A percentile compares a stretch with the other conserved stretches of the same genome.
These are phyloP conservation scores for Chitala chitala DNA, from an alignment of 2,113 vertebrate genomes.

Conservation along the genomic window DNA sequence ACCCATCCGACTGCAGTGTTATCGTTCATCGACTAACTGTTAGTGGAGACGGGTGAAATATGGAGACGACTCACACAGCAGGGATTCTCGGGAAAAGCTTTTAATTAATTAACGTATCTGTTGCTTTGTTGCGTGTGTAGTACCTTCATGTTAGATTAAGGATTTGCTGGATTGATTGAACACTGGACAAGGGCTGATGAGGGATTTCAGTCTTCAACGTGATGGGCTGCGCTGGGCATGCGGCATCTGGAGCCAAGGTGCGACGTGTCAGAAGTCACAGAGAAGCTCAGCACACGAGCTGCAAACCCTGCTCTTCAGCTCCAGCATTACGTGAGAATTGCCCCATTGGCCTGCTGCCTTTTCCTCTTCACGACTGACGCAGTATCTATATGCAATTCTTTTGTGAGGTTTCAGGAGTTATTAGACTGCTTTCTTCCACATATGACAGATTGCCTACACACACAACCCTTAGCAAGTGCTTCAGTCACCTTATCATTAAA, in stretches of 20 bases:
- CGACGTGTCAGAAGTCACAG: no score
- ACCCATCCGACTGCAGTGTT: constrained; percentile 34
- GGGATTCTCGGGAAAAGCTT: background rate
- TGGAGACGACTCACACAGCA: constrained; percentile 5
- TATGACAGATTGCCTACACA: background rate
- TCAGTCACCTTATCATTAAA: no score
- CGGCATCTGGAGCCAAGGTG: no score
- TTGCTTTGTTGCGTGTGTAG: constrained; percentile 4
- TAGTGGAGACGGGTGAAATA: constrained; percentile 48
- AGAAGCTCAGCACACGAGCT: background rate
- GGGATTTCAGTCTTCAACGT: background rate
- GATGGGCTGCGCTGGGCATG: no score
- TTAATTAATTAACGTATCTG: constrained; percentile 18
- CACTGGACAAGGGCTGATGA: background rate
- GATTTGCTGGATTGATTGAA: constrained; percentile 15
- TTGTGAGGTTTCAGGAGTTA: background rate
- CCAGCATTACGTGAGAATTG: no score
- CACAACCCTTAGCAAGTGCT: no score
- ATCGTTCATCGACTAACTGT: constrained; percentile 45
- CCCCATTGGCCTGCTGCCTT: no score
- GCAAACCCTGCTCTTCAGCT: no score
- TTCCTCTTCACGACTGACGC: no score
- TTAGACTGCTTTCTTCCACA: background rate
- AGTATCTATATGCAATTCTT: background rate
- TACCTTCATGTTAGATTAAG: constrained; percentile 12